Conservation (phyloP, 2,888 invertebrate species). For the Brachycybe producta region DNA sequence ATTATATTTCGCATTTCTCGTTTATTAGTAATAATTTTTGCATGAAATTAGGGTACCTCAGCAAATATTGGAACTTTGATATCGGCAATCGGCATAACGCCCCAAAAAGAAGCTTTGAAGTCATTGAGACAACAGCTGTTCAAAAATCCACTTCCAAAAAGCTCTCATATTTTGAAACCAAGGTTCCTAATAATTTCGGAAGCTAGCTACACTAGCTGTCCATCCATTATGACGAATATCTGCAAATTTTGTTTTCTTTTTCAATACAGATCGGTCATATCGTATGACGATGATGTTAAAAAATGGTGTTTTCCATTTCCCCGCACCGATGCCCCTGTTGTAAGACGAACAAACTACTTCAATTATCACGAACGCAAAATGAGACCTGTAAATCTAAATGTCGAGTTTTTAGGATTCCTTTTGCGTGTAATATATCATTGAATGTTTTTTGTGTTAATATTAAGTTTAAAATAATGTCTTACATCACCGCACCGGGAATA, state of each 20-base stretch:
- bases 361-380: constrained; percentile 51
- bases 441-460: background rate
- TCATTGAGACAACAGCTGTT: constrained; percentile 53
- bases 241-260: background rate
- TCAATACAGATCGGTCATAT: constrained; percentile 23
- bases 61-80: constrained; percentile 81
- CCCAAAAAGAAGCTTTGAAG: constrained; percentile 48
- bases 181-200: too few species aligned
- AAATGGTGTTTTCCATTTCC: constrained; percentile 63
- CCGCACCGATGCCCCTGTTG: constrained; percentile 69
- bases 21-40: background rate
- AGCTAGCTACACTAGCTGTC: background rate
- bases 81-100: constrained; percentile 63
- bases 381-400: constrained; percentile 44
- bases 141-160: constrained; percentile 41
- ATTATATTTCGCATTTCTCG: background rate
- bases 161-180: constrained; percentile 8
- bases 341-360: constrained; percentile 64
- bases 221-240: background rate
- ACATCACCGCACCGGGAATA: constrained; percentile 46
- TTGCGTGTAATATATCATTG: background rate
- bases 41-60: constrained; percentile 37
- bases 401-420: too few species aligned
- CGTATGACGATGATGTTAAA: constrained; percentile 31
- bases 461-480: constrained; percentile 54